These are phyloP conservation scores for Phalanger gymnotis DNA, from an alignment of 2,797 vertebrate genomes.

Conservation along the genomic window DNA sequence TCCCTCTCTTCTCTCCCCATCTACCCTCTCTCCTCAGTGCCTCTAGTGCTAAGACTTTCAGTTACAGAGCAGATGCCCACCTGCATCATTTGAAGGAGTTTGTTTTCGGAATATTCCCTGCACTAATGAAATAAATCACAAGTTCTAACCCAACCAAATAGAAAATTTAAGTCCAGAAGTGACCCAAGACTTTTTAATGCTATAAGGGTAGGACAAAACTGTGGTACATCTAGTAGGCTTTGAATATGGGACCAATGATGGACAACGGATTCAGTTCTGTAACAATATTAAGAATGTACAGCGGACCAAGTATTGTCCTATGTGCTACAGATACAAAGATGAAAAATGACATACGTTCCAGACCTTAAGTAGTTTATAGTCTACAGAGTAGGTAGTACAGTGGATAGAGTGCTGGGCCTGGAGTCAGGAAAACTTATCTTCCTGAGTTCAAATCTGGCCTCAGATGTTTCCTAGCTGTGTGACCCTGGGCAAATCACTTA, in stretches of 20 bases:
- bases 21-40: neutral
- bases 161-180: neutral
- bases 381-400: neutral
- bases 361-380: neutral
- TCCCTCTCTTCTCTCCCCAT: neutral
- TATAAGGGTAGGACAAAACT: too few relatives aligned
- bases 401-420: neutral
- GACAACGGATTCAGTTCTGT: neutral
- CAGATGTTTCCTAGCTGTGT: neutral
- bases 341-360: neutral
- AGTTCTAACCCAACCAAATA: neutral
- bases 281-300: neutral
- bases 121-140: neutral
- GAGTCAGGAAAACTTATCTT: neutral
- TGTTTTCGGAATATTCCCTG: neutral
- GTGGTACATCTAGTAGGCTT: neutral
- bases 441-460: neutral
- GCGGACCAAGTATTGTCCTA: neutral
- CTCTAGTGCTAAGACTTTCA: neutral
- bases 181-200: neutral
- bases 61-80: neutral
- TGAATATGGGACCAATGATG: neutral
- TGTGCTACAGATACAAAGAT: neutral
- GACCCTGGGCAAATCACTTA: neutral
- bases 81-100: neutral